Evolutionary conservation across 2,888 invertebrate genomes (phyloP), one percentile per base, ranked within the genome.

Genomic region (Hemaris fuciformis): DNA sequence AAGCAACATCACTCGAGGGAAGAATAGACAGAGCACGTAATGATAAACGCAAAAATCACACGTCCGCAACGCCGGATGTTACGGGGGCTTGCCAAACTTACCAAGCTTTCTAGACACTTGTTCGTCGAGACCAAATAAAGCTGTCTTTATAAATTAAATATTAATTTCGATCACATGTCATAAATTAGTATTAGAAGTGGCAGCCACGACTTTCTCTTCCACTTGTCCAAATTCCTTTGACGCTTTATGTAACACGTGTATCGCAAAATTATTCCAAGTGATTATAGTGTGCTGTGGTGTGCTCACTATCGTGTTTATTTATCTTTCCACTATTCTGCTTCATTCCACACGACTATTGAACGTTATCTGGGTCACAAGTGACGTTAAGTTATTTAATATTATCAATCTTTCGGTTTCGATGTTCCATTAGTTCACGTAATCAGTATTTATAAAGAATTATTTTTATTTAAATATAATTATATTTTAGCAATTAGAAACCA

Each of bases 21-120:
- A 57, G 20, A 23, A 57, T 42, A 27, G 8, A 31, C 41, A 48
- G 5, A 15, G 13, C 53, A 53, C 53, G 60, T 53, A 60, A 53
- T 53, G 20, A 2, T 25, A 48, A 27, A 38, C 31, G 20, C 18
- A 41, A 57, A 57, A 31, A 57, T 61, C 57, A 46, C 57, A 57
- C 46, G 25, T 45, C 46, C 57, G 46, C 61, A 61, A 61, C 25
- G 46, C 46, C 61, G 61, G 57, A 61, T 57, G 61, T 58, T 61
- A 25, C 45, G 57, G 43, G 3, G 46, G 48, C 48, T 23, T 25
- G 57, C 57, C 61, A 53, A 60, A 46, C 48, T 62, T 48, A 45
- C 25, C 34, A 46, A 25, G 56, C 59, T 62, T 60, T 62, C 62
- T 62, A 59, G 62, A 25, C 43, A 57, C 42, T 34, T 53, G 22